Conservation (phyloP, 2,888 invertebrate species). For the Stegophylla sp. region DNA sequence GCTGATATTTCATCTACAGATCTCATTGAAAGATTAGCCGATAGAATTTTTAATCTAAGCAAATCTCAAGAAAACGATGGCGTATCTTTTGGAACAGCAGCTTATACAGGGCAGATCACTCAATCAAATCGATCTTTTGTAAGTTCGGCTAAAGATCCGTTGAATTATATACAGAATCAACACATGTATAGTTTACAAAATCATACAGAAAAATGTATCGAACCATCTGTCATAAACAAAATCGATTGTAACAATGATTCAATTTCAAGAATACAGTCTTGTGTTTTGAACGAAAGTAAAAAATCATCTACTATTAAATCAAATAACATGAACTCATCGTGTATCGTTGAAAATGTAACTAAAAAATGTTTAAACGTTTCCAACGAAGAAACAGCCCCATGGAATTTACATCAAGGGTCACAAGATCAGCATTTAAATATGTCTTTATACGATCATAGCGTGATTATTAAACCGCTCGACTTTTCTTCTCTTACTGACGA, state of each 20-base stretch:
- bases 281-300: conserved; percentile 19
- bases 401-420: conserved; percentile 24
- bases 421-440: conserved; percentile 52
- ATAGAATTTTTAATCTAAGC: conserved; percentile 43
- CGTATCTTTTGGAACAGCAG: conserved; percentile 31
- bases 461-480: conserved; percentile 41
- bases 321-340: conserved; percentile 21
- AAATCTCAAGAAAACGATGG: conserved; percentile 44
- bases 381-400: background rate
- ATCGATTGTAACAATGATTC: conserved; percentile 7
- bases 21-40: conserved; percentile 51
- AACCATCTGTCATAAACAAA: conserved; percentile 20
- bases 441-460: conserved; percentile 45
- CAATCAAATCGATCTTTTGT: conserved; percentile 32
- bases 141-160: background rate
- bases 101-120: conserved; percentile 49
- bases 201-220: conserved; percentile 2
- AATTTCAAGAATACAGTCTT: conserved; percentile 11
- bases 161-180: conserved; percentile 22
- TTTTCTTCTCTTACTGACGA: conserved; percentile 56
- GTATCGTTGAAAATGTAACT: conserved; percentile 42
- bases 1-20: conserved; percentile 52
- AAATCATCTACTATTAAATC: conserved; percentile 35
- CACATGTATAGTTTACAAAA: conserved; percentile 26
- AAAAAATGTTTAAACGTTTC: conserved; percentile 48